A percentile compares a stretch with the other conserved stretches of the same genome.
phyloP scores from a whole-genome alignment of 2,113 vertebrate species.

The Myrmecophaga tridactyla region DNA sequence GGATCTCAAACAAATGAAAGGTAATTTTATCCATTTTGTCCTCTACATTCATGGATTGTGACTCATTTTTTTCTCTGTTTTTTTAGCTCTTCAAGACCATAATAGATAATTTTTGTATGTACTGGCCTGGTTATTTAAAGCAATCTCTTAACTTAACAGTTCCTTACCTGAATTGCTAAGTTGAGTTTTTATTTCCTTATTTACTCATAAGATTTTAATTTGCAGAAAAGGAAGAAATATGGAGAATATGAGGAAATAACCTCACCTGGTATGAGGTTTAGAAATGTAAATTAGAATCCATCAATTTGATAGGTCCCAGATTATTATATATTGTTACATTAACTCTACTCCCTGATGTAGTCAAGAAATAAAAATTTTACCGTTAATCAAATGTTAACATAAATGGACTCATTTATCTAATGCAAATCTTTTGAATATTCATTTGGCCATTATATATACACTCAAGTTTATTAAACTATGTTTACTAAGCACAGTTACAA shows the following conservation, averaged over 20 bases:
- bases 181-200: conserved; percentile 37
- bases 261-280: background rate
- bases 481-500: background rate
- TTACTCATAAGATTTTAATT: conserved; percentile 12
- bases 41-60: background rate
- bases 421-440: background rate
- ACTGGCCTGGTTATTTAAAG: conserved; percentile 22
- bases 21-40: background rate
- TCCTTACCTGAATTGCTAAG: background rate
- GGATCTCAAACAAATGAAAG: background rate
- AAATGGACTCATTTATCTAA: background rate
- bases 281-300: background rate
- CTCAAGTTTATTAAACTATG: background rate
- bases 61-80: background rate
- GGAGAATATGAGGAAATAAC: background rate
- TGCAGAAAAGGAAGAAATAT: background rate
- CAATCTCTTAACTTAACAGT: background rate
- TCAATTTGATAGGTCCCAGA: background rate
- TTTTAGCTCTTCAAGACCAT: background rate
- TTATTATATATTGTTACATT: background rate
- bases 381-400: background rate
- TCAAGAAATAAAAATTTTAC: conserved; percentile 20
- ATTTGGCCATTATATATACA: background rate
- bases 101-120: background rate
- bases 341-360: background rate